phyloP scores from a whole-genome alignment of 2,797 vertebrate genomes.

The Amphiprion clarkii region DNA sequence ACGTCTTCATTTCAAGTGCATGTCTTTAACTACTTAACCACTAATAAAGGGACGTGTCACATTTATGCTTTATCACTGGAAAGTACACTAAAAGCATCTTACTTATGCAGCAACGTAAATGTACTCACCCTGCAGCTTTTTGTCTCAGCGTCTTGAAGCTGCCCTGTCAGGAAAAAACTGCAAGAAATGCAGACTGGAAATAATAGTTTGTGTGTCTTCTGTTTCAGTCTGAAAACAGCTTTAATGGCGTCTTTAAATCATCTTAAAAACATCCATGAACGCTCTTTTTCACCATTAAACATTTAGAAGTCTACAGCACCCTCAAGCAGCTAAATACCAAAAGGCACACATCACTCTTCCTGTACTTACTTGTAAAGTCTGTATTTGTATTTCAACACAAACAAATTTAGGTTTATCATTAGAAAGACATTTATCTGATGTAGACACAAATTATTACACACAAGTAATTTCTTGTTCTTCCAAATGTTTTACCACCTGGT shows the following conservation, averaged over 20 bases:
- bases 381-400: constrained; percentile 5
- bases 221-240: neutral
- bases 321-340: constrained; percentile 40
- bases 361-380: neutral
- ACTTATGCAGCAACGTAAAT: too few relatives aligned
- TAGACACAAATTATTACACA: neutral
- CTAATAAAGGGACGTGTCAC: too few relatives aligned
- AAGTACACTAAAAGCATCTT: too few relatives aligned
- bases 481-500: constrained; percentile 6
- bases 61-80: too few relatives aligned
- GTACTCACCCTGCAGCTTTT: too few relatives aligned
- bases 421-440: constrained; percentile 15
- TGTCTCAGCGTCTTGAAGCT: too few relatives aligned
- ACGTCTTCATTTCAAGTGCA: too few relatives aligned
- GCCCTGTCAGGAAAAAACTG: too few relatives aligned
- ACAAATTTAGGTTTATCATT: constrained; percentile 26
- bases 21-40: too few relatives aligned
- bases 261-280: neutral
- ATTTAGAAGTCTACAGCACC: constrained; percentile 34
- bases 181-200: neutral
- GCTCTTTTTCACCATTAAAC: neutral
- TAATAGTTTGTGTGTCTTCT: neutral
- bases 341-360: neutral
- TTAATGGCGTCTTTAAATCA: constrained; percentile 13
- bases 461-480: constrained; percentile 1